Conservation (phyloP, 2,888 invertebrate genomes). For the Drosophila picticornis region DNA sequence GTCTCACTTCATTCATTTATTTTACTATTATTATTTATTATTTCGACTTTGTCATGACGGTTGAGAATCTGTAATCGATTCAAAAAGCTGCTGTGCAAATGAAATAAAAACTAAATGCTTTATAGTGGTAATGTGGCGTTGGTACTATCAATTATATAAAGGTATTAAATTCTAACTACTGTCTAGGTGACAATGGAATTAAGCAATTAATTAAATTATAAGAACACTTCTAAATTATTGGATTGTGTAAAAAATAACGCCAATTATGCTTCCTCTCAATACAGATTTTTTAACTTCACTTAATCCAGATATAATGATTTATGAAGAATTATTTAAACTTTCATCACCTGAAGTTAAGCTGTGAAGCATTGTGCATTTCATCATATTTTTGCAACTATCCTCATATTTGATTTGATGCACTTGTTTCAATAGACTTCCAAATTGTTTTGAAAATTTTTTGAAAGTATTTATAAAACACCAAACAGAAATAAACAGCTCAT, state of each 20-base stretch:
- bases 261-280: rapidly evolving
- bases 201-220: neutral
- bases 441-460: conserved; percentile 32
- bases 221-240: neutral
- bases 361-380: conserved; percentile 28
- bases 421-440: conserved; percentile 37
- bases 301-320: neutral
- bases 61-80: conserved; percentile 20
- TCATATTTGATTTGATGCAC: conserved; percentile 55
- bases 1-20: neutral
- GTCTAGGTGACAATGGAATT: conserved; percentile 4
- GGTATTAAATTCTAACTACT: conserved; percentile 10
- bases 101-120: conserved; percentile 15
- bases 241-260: neutral
- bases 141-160: conserved; percentile 1
- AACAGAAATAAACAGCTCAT: neutral
- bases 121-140: neutral
- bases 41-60: neutral
- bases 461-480: too few species aligned
- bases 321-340: neutral
- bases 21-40: neutral
- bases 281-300: neutral
- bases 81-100: conserved; percentile 6
- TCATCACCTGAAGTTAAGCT: conserved; percentile 37
- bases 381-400: conserved; percentile 57